These are phyloP conservation scores for Calliopsis andreniformis DNA, from an alignment of 1,140 invertebrate species.

Conservation along the genomic window DNA sequence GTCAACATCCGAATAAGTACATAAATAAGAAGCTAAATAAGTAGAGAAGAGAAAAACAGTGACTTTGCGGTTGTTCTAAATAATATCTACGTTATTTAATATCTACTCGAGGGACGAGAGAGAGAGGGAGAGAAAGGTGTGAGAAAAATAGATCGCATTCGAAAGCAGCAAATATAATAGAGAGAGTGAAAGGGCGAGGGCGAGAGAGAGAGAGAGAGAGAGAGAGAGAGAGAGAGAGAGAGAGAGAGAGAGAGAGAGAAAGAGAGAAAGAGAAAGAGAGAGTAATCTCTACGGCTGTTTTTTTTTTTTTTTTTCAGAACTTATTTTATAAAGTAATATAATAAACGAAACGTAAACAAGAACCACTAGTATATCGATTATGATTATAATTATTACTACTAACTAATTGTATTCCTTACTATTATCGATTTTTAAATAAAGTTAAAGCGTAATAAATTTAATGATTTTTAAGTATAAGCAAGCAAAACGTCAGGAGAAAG, in stretches of 20 bases:
- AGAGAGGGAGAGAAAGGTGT: slow-evolving; percentile 1
- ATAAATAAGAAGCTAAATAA: slow-evolving; percentile 65
- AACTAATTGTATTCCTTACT: slow-evolving; percentile 64
- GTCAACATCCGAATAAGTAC: slow-evolving; percentile 71
- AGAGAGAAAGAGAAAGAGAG: too few species aligned
- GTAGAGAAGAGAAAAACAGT: slow-evolving; percentile 46
- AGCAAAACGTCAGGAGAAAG: slow-evolving; percentile 37
- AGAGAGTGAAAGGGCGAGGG: too few species aligned
- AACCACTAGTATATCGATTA: slow-evolving; percentile 64
- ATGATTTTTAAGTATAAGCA: slow-evolving; percentile 60
- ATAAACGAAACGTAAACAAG: slow-evolving; percentile 51
- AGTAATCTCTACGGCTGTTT: slow-evolving; percentile 58
- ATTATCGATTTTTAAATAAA: slow-evolving; percentile 64
- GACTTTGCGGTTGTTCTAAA: slow-evolving; percentile 63
- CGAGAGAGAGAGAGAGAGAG: slow-evolving; percentile 10
- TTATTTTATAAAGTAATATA: slow-evolving; percentile 66
- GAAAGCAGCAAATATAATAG: slow-evolving; percentile 12
- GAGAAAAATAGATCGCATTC: slow-evolving; percentile 6
- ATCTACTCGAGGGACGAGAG: slow-evolving; percentile 51
- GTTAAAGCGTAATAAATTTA: slow-evolving; percentile 65
- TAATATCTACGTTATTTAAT: slow-evolving; percentile 66
- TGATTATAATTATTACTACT: slow-evolving; percentile 65
- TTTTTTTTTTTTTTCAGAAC: too few species aligned
- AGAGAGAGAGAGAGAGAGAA: too few species aligned
- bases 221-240: too few species aligned